Percentiles rank a stretch among this genome's conserved stretches.
Evolutionary conservation across 2,888 invertebrate genomes (phyloP).

Genomic region (Pocota personata): DNA sequence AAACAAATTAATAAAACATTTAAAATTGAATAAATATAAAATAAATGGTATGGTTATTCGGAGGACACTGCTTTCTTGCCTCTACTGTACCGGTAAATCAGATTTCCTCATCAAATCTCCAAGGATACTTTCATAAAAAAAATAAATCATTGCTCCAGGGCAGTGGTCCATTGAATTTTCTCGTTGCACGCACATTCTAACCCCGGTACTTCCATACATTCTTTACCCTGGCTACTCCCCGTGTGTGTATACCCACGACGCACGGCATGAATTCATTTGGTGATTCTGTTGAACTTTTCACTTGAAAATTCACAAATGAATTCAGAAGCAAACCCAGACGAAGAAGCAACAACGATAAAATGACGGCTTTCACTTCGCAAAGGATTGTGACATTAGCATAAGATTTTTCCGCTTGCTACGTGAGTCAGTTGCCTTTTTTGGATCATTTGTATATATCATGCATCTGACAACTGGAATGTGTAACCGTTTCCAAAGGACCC

Average conservation of each 20-base stretch:
- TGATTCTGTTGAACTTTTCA: slow-evolving; percentile 36
- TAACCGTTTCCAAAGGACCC: too few relatives aligned
- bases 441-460: slow-evolving; percentile 12
- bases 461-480: slow-evolving; percentile 8
- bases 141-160: background rate
- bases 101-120: background rate
- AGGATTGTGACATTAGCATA: background rate
- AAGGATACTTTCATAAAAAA: background rate
- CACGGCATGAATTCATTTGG: slow-evolving; percentile 38
- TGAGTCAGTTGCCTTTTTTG: background rate
- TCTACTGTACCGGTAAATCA: background rate
- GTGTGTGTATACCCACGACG: background rate
- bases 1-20: too few relatives aligned
- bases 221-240: background rate
- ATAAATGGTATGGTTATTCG: too few relatives aligned
- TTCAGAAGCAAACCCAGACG: slow-evolving; percentile 1
- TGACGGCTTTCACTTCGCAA: background rate
- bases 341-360: slow-evolving; percentile 4
- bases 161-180: background rate
- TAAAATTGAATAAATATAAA: too few relatives aligned
- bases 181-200: background rate
- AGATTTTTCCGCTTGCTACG: background rate
- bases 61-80: background rate
- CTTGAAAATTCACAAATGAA: slow-evolving; percentile 43
- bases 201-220: background rate